Evolutionary conservation across 2,888 invertebrate genomes (phyloP), one percentile per base, ranked within the genome.

Genomic region (Xylocampa areola): DNA sequence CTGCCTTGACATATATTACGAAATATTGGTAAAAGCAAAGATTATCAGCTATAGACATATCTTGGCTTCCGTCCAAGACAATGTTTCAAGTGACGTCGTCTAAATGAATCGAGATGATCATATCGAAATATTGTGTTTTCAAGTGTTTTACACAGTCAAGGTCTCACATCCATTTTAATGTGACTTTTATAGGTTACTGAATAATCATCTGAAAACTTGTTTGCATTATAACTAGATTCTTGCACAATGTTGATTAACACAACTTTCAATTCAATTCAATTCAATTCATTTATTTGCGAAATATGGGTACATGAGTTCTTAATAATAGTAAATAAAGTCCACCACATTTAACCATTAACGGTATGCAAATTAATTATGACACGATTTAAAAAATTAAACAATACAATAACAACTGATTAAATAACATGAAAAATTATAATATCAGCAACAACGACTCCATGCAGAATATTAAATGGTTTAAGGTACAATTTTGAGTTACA

Each of bases 11-110:
- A 77, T 54, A 74, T 67, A 76, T 73, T 65, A 57, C 57, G 58
- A 69, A 59, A 58, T 72, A 76, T 70, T 51, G 35, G 72, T 59
- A 44, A 59, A 75, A 66, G 37, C 40, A 36, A n/a, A 48, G 30
- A 59, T 57, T 53, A 68, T 73, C 54, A 41, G 51, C 16, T 21
- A 73, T 60, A 73, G 52, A 68, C 63, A 51, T 62, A 63, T 65
- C 53, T 70, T 80, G 80, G 81, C 80, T 57, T 58, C 51, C 57
- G 51, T 73, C 82, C 80, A 80, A 81, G 71, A 49, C 33, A 43
- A 39, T 53, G 37, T 65, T 50, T 47, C 33, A 50, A 33, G 30
- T 57, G 47, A 44, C 48, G 35, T 37, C 58, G 49, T 48, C 21
- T 25, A 14, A 53, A 51, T 50, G 19, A 72, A 40, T 16, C 37